Base-by-base conservation (phyloP, 2,888 invertebrate species). In the Amphipyra tragopoginis region DNA sequence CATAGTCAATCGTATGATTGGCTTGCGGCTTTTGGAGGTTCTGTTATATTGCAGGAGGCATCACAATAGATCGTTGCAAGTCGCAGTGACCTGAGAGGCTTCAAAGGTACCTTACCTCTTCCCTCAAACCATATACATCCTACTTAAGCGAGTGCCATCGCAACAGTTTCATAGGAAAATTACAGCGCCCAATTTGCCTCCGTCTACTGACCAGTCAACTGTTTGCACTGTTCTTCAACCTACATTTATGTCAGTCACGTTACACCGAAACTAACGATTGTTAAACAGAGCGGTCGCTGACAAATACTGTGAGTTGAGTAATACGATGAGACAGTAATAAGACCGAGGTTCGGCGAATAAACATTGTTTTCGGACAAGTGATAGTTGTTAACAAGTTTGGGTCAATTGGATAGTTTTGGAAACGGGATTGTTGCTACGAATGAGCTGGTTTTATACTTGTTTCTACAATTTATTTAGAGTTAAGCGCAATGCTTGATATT, bases 231-330 rank as follows among this genome's bases (percentile, higher is more conserved):
- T 5, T 6, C 72, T 75, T 62, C 36, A 71, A 13, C 13, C 4
- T 13, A 51, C 59, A 36, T 54, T 40, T 14, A 40, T 47, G 58
- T 63, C 67, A 62, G 33, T 65, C 45, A 60, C 26, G 49, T 48
- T 13, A 60, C 21, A 49, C 38, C 38, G 1, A 64, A 59, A 59
- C 59, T 76, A 76, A 76, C 49, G 72, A 72, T 72, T 6, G 21
- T 6, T 48, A 76, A 65, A 76, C 45, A 67, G 5, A 9, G 26
- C 15, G 14, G 43, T 49, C 14, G 13, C 21, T 34, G 14, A 34
- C 64, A 78, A 78, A 66, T 49, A 74, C 48, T 49, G 7, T 9
- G 38, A 38, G 48, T 57, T 9, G 38, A 33, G 51, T 57, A 14
- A 40, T 13, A 39, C 14, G 29, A 26, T 14, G 15, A 8, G 34